Conservation (phyloP, 2,888 invertebrate genomes). For the Entomobrya multifasciata region DNA sequence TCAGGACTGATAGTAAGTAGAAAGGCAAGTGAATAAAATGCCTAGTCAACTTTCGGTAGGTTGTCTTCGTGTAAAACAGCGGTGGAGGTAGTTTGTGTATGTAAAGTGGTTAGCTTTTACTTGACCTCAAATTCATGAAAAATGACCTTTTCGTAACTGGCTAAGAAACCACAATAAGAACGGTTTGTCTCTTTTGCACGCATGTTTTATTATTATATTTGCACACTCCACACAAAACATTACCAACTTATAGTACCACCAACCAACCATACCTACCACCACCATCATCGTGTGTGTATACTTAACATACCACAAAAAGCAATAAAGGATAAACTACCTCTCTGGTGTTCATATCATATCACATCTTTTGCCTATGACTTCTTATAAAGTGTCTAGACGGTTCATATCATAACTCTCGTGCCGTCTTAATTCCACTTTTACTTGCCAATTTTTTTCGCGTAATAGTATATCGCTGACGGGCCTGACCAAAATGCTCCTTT, state of each 20-base stretch:
- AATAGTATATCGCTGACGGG: constrained; percentile 14
- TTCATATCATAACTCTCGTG: not conserved
- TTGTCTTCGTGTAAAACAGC: not conserved
- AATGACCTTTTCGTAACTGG: constrained; percentile 48
- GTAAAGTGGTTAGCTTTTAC: constrained; percentile 45
- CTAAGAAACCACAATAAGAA: constrained; percentile 13
- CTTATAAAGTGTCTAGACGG: not conserved
- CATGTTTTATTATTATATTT: constrained; percentile 20
- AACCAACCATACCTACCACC: not conserved
- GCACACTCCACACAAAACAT: not conserved
- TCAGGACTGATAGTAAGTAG: not conserved
- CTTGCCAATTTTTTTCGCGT: constrained; percentile 49
- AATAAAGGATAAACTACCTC: not conserved
- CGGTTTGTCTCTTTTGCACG: constrained; percentile 15
- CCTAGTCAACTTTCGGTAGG: not conserved
- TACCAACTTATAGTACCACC: not conserved
- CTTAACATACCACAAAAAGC: constrained; percentile 28
- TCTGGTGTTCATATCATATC: no score
- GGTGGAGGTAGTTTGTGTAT: not conserved
- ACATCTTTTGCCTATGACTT: not conserved
- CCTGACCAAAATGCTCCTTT: constrained; percentile 4
- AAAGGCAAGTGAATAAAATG: no score
- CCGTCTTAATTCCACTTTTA: constrained; percentile 40
- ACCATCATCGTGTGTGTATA: constrained; percentile 4
- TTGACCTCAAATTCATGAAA: constrained; percentile 63